Conservation (phyloP, 2,797 vertebrate genomes). For the Myotis daubentonii region DNA sequence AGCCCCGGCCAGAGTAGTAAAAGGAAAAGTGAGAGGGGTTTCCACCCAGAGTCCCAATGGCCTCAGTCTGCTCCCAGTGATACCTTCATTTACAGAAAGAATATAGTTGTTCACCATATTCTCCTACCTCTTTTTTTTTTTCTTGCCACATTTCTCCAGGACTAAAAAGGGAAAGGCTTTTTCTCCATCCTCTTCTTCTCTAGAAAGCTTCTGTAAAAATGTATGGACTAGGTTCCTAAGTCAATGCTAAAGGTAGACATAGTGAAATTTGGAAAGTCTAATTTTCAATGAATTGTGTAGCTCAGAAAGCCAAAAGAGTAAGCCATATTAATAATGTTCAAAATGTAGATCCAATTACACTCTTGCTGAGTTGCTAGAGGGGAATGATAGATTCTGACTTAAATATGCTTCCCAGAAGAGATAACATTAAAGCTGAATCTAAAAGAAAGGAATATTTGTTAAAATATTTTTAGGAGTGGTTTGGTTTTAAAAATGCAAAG, state of each 20-base stretch:
- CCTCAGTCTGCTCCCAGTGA: neutral
- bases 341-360: neutral
- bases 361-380: neutral
- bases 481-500: conserved; percentile 1
- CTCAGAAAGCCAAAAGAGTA: conserved; percentile 47
- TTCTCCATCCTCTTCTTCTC: neutral
- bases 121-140: neutral
- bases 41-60: neutral
- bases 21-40: neutral
- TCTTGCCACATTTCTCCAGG: neutral
- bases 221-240: neutral
- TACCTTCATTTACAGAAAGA: neutral
- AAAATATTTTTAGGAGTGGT: conserved; percentile 18
- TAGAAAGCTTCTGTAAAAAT: neutral
- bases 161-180: neutral
- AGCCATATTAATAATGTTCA: neutral
- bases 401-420: neutral
- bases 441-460: neutral
- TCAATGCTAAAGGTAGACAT: neutral
- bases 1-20: neutral
- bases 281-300: neutral
- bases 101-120: neutral
- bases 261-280: neutral
- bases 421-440: neutral
- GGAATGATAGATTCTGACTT: neutral